Base-by-base conservation (phyloP, 2,888 invertebrate genomes). In the Deilephila porcellus region DNA sequence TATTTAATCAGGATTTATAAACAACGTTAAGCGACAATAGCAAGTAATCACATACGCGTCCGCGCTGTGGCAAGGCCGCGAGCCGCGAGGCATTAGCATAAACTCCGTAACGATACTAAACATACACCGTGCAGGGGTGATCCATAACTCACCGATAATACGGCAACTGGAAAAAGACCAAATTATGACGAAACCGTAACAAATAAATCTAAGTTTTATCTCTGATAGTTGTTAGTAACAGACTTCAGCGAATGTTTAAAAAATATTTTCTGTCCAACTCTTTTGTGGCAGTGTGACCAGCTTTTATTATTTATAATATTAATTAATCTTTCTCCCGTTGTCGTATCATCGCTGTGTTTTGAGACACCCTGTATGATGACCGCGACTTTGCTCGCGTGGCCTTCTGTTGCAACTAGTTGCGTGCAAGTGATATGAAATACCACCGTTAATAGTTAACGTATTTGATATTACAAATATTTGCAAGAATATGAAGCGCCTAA, bases 331-430 rank as follows among this genome's bases (percentile, higher is more conserved):
- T 45, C 14, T 14, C 45, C 45, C 11, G 64, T 20, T 14, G 64
- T 7, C 7, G 19, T 11, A 20, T 45, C 4, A 20, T 8, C 20
- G 19, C 34, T 19, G 20, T 37, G 37, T 63, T 32, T 37, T 3
- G n/a, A 64, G 37, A 37, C 37, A 45, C 11, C 45, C 45, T 45
- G 11, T 45, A 20, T 67, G 14, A 19, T 45, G 37, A 64, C 64
- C 52, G 52, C 45, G 52, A 45, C 20, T 67, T 52, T 25, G 67
- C 4, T 67, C 25, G 52, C 67, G 25, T 67, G 67, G 45, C 67
- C 67, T 67, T 52, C 45, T 4, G 17, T 32, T 20, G 56, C 56
- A 56, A 56, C 56, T 64, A 37, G n/a, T 7, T n/a, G 52, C 45
- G 52, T 25, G 67, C 56, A 56, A 6, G 67, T 29, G 25, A 52